Conservation (phyloP, 2,797 vertebrate species). For the Argyrosomus regius region DNA sequence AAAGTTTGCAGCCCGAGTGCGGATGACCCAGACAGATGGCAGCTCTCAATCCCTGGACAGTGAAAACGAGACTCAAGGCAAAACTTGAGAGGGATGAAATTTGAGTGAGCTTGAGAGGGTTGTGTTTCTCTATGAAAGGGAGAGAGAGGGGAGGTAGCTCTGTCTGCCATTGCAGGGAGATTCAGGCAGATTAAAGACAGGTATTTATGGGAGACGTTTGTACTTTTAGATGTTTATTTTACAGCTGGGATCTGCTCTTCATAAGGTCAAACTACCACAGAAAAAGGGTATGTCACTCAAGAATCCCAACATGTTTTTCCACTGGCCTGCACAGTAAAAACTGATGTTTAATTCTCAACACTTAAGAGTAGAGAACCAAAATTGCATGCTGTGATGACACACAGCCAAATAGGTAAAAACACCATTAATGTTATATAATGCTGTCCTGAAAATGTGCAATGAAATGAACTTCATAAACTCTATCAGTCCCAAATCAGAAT, state of each 20-base stretch:
- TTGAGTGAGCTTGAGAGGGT: slow-evolving; percentile 73
- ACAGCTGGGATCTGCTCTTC: slow-evolving; percentile 36
- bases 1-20: slow-evolving; percentile 50
- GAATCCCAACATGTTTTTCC: slow-evolving; percentile 37
- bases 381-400: slow-evolving; percentile 8
- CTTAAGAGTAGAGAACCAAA: neutral
- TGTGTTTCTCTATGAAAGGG: slow-evolving; percentile 60
- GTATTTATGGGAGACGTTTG: slow-evolving; percentile 64
- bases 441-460: slow-evolving; percentile 9
- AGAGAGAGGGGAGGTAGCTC: slow-evolving; percentile 4
- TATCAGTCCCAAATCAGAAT: slow-evolving; percentile 6
- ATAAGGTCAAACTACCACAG: slow-evolving; percentile 32
- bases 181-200: slow-evolving; percentile 64
- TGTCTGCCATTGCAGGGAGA: slow-evolving; percentile 35
- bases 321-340: neutral
- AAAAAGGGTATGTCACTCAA: slow-evolving; percentile 27
- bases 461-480: slow-evolving; percentile 30
- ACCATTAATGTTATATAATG: slow-evolving; percentile 13
- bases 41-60: slow-evolving; percentile 73
- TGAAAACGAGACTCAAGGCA: slow-evolving; percentile 75
- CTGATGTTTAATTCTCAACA: slow-evolving; percentile 12
- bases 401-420: slow-evolving; percentile 9
- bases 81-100: slow-evolving; percentile 79
- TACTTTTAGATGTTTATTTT: slow-evolving; percentile 69
- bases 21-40: slow-evolving; percentile 80